Base-by-base conservation (phyloP, 2,888 invertebrate genomes). In the Lochmaea crataegi region DNA sequence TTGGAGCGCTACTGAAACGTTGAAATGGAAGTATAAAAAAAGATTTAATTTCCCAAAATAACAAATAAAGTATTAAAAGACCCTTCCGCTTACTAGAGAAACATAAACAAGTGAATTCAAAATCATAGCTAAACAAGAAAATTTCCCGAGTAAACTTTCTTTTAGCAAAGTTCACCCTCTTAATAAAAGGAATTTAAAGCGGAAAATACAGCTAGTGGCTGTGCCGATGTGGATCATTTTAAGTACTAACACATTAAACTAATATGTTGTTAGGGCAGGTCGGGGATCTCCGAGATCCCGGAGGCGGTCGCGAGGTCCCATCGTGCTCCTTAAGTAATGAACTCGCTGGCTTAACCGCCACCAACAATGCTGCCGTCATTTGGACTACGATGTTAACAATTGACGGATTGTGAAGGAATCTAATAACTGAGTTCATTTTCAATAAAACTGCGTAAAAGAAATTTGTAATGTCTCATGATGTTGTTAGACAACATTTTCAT, bases 261-360 rank as follows among this genome's bases (percentile, higher is more conserved):
- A 84, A 84, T 84, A 84, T 84, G 84, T 81, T 82, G 80, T 83
- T 83, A 79, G 79, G 82, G 82, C 80, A 84, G 84, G 84, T 84
- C 83, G 80, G 75, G 82, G 80, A 79, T 77, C 76, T 10, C 79
- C 6, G 77, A 79, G 65, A 67, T 71, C 71, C 83, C 81, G 81
- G 80, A 79, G 82, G 82, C 83, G 80, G 78, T 81, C 79, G 75
- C 80, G 80, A 80, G 80, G 79, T 79, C 81, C 81, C 83, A 82
- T 79, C 84, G 82, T 83, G 82, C 83, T 82, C 80, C 82, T 83
- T 84, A 84, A 84, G 83, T 84, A 84, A 84, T 84, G 84, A 84
- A 83, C 83, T 79, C 79, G 80, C 80, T 72, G 65, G 73, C 66
- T 66, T 69, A 69, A 64, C 41, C 26, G n/a, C 14, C 63, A 22